Conservation (phyloP, 2,797 vertebrate genomes). For the Catamblyrhynchus diadema region DNA sequence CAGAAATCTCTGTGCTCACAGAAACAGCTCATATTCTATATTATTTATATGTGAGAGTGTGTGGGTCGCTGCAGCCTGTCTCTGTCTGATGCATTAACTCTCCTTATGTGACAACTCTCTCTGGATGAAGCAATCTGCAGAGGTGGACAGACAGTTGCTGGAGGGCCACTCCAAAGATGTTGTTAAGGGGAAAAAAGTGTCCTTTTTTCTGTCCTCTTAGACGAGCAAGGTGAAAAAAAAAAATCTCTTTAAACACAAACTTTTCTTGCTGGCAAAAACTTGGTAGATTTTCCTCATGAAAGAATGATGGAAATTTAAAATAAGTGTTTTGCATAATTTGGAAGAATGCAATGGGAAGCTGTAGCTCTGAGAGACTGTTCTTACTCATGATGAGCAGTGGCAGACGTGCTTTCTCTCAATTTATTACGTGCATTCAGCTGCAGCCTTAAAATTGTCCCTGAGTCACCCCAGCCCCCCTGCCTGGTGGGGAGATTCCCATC, state of each 20-base stretch:
- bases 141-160: neutral
- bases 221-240: neutral
- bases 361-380: neutral
- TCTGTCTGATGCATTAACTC: neutral
- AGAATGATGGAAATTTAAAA: neutral
- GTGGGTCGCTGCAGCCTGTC: neutral
- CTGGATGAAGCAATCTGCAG: neutral
- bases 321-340: neutral
- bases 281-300: neutral
- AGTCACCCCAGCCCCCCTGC: neutral
- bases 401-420: neutral
- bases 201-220: neutral
- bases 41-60: neutral
- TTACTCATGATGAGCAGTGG: neutral
- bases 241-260: neutral
- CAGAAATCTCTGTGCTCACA: conserved; percentile 36
- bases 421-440: fast-evolving
- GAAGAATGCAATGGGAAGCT: neutral
- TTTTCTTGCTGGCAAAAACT: neutral
- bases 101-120: neutral
- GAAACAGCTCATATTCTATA: neutral
- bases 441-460: neutral
- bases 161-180: neutral
- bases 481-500: neutral
- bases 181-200: neutral